phyloP scores from a whole-genome alignment of 2,888 invertebrate genomes.

The Chrysolina oricalcia region DNA sequence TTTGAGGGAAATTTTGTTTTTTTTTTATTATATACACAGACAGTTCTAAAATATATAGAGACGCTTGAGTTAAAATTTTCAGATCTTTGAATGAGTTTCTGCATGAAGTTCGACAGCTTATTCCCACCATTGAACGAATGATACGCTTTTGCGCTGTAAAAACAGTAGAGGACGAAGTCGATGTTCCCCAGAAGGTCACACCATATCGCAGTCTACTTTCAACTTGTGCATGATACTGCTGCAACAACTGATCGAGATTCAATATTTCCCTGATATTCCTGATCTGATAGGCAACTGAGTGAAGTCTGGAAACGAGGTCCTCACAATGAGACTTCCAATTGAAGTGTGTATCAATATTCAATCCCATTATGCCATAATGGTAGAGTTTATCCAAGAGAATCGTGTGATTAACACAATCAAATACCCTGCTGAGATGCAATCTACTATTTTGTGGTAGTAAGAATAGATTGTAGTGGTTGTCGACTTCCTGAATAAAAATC shows the following conservation, averaged over 20 bases:
- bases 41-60: no score
- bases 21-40: no score
- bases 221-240: neutral
- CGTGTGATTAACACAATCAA: conserved; percentile 1
- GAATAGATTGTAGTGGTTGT: neutral
- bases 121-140: no score
- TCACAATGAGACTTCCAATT: neutral
- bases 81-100: no score
- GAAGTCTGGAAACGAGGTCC: neutral
- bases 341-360: neutral
- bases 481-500: neutral
- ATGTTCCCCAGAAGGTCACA: neutral
- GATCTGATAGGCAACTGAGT: neutral
- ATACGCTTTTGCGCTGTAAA: no score
- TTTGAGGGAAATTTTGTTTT: no score
- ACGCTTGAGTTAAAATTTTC: no score
- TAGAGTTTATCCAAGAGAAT: neutral
- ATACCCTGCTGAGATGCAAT: neutral
- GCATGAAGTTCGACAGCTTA: no score
- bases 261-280: no score
- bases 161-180: no score
- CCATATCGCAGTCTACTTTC: neutral
- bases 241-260: no score
- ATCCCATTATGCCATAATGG: neutral
- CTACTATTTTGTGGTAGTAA: neutral